Evolutionary conservation across 2,888 invertebrate genomes (phyloP).

Genomic region (Acanthococcus lagerstroemiae): DNA sequence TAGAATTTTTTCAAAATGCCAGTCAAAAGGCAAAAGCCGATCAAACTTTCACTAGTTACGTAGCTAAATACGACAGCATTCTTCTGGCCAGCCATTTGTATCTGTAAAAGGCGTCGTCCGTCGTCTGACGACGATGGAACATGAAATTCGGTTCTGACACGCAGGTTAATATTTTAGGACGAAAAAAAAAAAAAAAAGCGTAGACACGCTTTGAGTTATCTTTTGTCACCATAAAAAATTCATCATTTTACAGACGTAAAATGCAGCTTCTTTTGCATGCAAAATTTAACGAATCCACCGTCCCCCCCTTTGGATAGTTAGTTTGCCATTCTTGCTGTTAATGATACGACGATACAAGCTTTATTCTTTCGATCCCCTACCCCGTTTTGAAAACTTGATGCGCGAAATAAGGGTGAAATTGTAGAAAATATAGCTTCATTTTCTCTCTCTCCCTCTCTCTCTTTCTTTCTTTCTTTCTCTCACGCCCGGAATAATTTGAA

Average conservation of each 20-base stretch:
- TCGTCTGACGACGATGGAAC: no score
- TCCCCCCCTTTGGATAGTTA: neutral
- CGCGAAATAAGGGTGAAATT: slow-evolving; percentile 8
- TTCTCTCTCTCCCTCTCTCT: neutral
- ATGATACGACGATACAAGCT: slow-evolving; percentile 22
- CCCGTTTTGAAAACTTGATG: no score
- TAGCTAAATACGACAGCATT: no score
- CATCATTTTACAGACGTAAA: slow-evolving; percentile 23
- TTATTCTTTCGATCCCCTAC: no score
- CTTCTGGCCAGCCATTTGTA: no score
- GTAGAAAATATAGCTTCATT: neutral
- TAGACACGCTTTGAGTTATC: slow-evolving; percentile 19
- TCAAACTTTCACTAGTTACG: no score
- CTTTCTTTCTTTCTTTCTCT: no score
- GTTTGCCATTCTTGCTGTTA: slow-evolving; percentile 3
- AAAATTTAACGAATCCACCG: slow-evolving; percentile 28
- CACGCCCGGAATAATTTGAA: no score
- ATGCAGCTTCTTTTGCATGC: slow-evolving; percentile 20
- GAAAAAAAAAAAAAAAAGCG: neutral
- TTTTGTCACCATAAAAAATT: slow-evolving; percentile 26
- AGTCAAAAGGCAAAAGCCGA: no score
- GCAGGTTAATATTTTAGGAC: neutral
- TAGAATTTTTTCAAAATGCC: no score
- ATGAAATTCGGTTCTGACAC: neutral
- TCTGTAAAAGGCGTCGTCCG: no score